Base-by-base conservation (phyloP, 2,113 vertebrate genomes). In the Hemibates koningsi region DNA sequence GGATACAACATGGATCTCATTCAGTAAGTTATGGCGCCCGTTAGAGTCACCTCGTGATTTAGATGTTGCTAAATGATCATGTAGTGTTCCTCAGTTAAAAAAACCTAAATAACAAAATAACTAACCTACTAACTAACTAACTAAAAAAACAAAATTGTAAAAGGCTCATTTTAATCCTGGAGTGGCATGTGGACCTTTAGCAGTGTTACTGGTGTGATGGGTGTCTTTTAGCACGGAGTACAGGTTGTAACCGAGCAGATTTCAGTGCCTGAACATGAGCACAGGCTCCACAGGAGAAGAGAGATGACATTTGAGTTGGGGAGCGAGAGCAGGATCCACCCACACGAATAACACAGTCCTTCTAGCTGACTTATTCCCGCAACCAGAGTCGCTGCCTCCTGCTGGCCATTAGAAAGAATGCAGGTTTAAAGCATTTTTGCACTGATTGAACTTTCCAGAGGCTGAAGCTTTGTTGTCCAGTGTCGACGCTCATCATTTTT, bases 401-500 rank as follows among this genome's bases (percentile, higher is more conserved):
- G 17, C 32, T 66, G 61, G 32, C 1, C 32, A 63, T 63, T 0
- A 36, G 59, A 63, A 5, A 5, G 9, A 36, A 63, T 66, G 32
- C 32, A 36, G 61, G 2, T n/a, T 63, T n/a, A 7, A 66, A n/a
- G 32, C 17, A 36, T 66, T 66, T 66, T 36, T 36, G 17, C 17
- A 12, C 61, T 1, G 32, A 66, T 36, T 63, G 17, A 4, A 63
- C 17, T 63, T 63, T 36, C 0, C 32, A 36, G 9, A 10, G 2
- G 3, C 9, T 17, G 29, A 63, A 34, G 59, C 59, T 36, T 19
- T n/a, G 17, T 66, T 12, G 32, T n/a, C 29, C 9, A 10, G 14
- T 29, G 7, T 29, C 0, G 17, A n/a, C 0, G 1, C 9, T n/a
- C 59, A 11, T 36, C 56, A 29, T 63, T 34, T 16, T 34, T 0